Base-by-base conservation (phyloP, 2,113 vertebrate species). In the Hippocampus guttulatus region DNA sequence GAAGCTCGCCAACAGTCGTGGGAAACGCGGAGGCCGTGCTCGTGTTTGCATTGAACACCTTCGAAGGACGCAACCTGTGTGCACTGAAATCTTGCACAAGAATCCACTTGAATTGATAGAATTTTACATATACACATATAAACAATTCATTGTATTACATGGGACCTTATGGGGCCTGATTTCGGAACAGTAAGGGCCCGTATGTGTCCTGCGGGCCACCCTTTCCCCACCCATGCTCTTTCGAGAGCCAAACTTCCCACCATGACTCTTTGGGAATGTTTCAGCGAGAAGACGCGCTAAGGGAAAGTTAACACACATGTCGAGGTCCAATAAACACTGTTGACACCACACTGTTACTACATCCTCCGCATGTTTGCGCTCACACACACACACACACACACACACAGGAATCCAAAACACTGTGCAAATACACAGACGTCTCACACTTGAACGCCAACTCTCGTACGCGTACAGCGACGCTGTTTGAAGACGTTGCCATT, bases 401-500 rank as follows among this genome's bases (percentile, higher is more conserved):
- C 54, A 68, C 52, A 71, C 70, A 68, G 67, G 78, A 61, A 16
- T 14, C 52, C 77, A 20, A 5, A 54, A 79, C 25, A 55, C 21
- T 54, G 20, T 10, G 51, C 51, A 88, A 88, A 88, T 49, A 90
- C 40, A 82, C 74, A 71, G 72, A 69, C 76, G 63, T n/a, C 73
- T 73, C 20, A 83, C 85, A 84, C 64, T 57, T 43, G 58, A 74
- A 68, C 62, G 75, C 69, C 81, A 88, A 76, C 69, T 78, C 73
- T 86, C 18, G 75, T 87, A 70, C 23, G 76, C 74, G 41, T 72
- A 81, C 80, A 74, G 47, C 67, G 21, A 54, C 49, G 4, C 25
- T 79, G 81, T 88, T 89, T 89, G 77, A 81, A 74, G 84, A 91
- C 74, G 20, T 69, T 73, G 58, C 70, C 78, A 71, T 88, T 81